Evolutionary conservation across 2,113 vertebrate genomes (phyloP), one percentile per base, ranked within the genome.

Genomic region (Xiphophorus hellerii): DNA sequence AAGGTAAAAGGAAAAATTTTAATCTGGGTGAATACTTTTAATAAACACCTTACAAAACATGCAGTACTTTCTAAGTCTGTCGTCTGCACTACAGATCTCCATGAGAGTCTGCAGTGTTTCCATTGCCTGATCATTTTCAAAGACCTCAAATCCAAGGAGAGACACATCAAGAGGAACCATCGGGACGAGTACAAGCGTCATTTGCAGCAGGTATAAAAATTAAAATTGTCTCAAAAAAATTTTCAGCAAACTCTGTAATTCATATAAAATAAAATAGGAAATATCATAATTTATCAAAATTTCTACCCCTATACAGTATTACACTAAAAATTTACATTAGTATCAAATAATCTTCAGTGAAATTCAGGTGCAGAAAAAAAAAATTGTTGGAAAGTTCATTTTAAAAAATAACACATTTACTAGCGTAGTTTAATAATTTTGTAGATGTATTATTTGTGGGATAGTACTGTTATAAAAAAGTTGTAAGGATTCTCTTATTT

Each of bases 41-140:
- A 42, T 42, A 42, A 15, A 5, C 39, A 42, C 14, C 0, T 30
- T 62, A 27, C 29, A 37, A n/a, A 63, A 28, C 5, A 30, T 20
- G 22, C 3, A 25, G 22, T 22, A 31, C 31, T 13, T 67, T 14
- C 15, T 63, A 30, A 42, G 22, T 6, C 25, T 71, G n/a, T 80
- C 10, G 25, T 72, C 25, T 76, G 58, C 66, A 37, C 48, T 77
- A 25, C 84, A 95, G 95, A 92, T 84, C 90, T 92, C 58, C 88
- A 92, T 66, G 94, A 95, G 74, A 93, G 90, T 82, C 86, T 93
- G 61, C 93, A 94, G 86, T 95, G 95, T 87, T 94, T 92, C 28
- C 92, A 93, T 84, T 95, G 95, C 75, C 93, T 95, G 78, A 95
- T 95, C 72, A 94, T 93, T 44, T 95, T 95, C 88, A 87, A 83